Evolutionary conservation across 2,113 vertebrate species (phyloP), one percentile per base, ranked within the genome.

Genomic region (Beaufortia kweichowensis): DNA sequence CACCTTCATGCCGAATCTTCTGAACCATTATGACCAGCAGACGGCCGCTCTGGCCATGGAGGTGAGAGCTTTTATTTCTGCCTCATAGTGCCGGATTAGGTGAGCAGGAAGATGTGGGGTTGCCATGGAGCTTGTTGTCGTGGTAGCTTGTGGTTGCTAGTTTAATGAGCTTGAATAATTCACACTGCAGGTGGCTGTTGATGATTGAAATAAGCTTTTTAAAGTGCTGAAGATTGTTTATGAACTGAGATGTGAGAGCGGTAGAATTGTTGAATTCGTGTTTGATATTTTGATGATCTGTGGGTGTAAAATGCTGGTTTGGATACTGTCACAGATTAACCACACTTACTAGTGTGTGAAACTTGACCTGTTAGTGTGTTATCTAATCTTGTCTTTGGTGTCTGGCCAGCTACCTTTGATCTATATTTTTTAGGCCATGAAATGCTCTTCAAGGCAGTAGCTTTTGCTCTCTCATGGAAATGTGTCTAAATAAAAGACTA

Each of bases 1-100:
- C 87, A 98, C 97, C 84, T 99, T 98, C 77, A 99, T 98, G 97
- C 97, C 97, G 87, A 99, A 99, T 89, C 92, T 98, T 74, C 94
- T 99, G 77, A 97, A 97, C 80, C 97, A 99, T 88, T 99, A 99
- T 1, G 97, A 99, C 90, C 97, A 99, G 87, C 95, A 98, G 78
- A 98, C 96, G 0, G 97, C 97, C 33, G 96, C 96, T 2, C 86
- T 98, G 35, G 97, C 97, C 3, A 99, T 98, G 97, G 97, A 99
- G 96, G 96, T 99, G 94, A 87, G 83, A 35, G 3, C 14, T 3
- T 41, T 63, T 24, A 33, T 9, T 39, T 56, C 12, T 33, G 55
- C 53, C 63, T 69, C 31, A 6, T 48, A 48, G 3, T 48, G 15
- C 60, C 26, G 23, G 46, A 23, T 28, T 75, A 70, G 53, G 73